Evolutionary conservation across 2,113 vertebrate genomes (phyloP), one percentile per base, ranked within the genome.

Genomic region (Hydrochoerus hydrochaeris): DNA sequence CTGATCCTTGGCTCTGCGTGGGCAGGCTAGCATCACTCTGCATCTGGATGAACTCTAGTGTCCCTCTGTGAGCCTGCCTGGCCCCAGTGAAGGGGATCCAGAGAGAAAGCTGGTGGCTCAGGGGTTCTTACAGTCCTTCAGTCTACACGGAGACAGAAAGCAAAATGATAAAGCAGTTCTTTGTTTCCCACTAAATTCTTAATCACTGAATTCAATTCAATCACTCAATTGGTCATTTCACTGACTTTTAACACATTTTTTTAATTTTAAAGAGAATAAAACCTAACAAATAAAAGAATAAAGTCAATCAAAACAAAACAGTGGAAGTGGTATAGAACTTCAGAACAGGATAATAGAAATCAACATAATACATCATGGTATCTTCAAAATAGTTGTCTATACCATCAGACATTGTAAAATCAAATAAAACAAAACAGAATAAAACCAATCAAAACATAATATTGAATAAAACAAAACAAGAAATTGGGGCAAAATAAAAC

Each of bases 171-270:
- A 85, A 92, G 12, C 57, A 71, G 49, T 28, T 96, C 49, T 73
- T 96, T 83, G 54, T 75, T 94, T 94, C 67, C 44, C 85, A 75
- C 28, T 69, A 57, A 78, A 57, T 71, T 85, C 49, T 97, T 96
- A 92, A 87, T 86, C 75, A 90, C 83, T 54, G 38, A 60, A 44
- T 80, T 83, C 46, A 20, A 92, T n/a, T n/a, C n/a, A n/a, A n/a
- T n/a, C n/a, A n/a, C n/a, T n/a, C 32, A 62, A 88, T 90, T 80
- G 44, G 10, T 90, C 19, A 93, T 92, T 96, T 86, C 62, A 93
- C 65, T 62, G 75, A 91, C 32, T 91, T 57, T 84, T 91, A 77
- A 91, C 16, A 96, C 54, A n/a, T 90, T 54, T 54, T 54, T 54
- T 54, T 54, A 54, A 54, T 54, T 54, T 54, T 54, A 54, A 54